These are phyloP conservation scores for Danio aesculapii DNA, from an alignment of 2,797 vertebrate genomes.

Conservation along the genomic window DNA sequence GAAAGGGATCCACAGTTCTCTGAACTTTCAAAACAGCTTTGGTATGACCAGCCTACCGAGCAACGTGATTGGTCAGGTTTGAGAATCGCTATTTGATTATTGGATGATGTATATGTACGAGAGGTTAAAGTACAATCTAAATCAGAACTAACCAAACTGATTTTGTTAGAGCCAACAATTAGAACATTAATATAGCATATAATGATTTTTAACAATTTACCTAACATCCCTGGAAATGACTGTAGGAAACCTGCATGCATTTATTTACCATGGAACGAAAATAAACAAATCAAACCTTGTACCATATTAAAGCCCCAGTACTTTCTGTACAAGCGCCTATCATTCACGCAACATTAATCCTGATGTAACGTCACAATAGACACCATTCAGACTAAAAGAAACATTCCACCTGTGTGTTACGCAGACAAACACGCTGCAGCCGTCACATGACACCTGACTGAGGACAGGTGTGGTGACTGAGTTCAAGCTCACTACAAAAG, in stretches of 20 bases:
- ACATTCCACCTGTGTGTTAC: conserved; percentile 4
- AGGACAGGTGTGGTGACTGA: conserved; percentile 35
- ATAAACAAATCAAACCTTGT: not conserved
- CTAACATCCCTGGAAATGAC: not conserved
- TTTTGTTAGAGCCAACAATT: no score
- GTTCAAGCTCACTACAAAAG: not conserved
- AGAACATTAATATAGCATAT: no score
- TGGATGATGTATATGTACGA: no score
- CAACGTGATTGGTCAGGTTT: no score
- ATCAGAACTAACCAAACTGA: no score
- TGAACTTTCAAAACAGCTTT: not conserved
- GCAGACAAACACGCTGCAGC: not conserved
- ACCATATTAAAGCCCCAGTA: not conserved
- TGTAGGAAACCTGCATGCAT: not conserved
- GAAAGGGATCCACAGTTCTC: not conserved
- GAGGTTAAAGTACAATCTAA: no score
- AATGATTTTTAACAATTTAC: no score
- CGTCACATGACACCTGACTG: conserved; percentile 17
- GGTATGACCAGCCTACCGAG: no score
- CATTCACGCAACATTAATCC: not conserved
- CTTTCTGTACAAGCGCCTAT: not conserved
- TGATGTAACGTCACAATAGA: not conserved
- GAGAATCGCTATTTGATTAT: no score
- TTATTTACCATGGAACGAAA: not conserved
- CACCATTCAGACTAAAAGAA: not conserved